phyloP scores from a whole-genome alignment of 2,888 invertebrate species.

The Ceraclea dissimilis region DNA sequence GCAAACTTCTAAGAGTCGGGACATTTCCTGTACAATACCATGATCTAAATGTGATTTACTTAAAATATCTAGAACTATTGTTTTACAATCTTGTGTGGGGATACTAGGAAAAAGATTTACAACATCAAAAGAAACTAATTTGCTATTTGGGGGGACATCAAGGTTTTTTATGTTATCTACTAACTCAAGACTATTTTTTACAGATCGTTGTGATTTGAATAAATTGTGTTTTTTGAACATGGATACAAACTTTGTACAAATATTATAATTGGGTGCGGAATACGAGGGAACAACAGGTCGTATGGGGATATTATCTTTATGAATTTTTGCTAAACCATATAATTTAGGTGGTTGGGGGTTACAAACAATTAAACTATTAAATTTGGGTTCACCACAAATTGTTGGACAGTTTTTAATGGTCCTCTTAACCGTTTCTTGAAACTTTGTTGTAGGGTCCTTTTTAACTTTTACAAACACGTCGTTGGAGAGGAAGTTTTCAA shows the following conservation, averaged over 20 bases:
- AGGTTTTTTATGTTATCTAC: not conserved
- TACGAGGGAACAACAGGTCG: slow-evolving; percentile 4
- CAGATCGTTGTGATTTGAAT: not conserved
- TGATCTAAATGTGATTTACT: not conserved
- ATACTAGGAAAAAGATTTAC: not conserved
- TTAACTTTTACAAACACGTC: no score
- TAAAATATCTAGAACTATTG: not conserved
- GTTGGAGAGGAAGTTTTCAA: no score
- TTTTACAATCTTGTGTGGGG: not conserved
- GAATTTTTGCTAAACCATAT: slow-evolving; percentile 13
- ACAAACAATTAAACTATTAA: no score
- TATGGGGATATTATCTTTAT: slow-evolving; percentile 6
- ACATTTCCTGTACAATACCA: not conserved
- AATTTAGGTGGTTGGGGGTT: slow-evolving; percentile 12
- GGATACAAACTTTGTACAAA: not conserved
- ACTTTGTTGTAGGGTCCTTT: no score
- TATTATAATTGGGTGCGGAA: not conserved
- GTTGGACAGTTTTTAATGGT: no score
- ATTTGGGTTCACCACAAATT: no score
- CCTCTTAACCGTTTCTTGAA: no score
- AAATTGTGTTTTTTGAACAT: not conserved
- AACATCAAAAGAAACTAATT: not conserved
- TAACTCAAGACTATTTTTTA: not conserved
- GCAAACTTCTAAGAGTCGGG: not conserved
- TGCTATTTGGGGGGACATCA: not conserved